Conservation (phyloP, 2,888 invertebrate genomes). For the Dendrolimus houi region DNA sequence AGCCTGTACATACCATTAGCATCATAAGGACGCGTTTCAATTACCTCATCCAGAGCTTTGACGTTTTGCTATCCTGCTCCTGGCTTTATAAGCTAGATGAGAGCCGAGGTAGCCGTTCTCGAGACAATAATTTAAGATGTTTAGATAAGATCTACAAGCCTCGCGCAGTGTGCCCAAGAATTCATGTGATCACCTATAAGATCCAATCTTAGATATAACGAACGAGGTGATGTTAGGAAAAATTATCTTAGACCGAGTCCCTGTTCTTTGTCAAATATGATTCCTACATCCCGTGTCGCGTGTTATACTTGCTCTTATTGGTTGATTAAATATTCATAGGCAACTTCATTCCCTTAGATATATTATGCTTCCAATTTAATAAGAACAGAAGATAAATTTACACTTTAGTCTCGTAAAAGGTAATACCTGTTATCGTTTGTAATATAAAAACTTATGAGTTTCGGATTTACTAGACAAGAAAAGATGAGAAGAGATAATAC, state of each 20-base stretch:
- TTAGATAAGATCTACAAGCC: constrained; percentile 70
- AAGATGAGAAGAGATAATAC: no score
- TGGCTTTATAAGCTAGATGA: constrained; percentile 53
- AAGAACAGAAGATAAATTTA: neutral
- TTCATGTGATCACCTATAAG: constrained; percentile 68
- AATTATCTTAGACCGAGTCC: constrained; percentile 47
- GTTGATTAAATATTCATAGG: neutral
- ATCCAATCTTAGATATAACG: constrained; percentile 67
- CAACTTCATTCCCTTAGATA: neutral
- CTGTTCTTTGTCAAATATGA: constrained; percentile 56
- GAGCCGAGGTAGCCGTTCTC: constrained; percentile 50
- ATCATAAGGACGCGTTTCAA: constrained; percentile 6
- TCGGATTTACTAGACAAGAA: no score
- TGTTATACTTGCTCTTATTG: constrained; percentile 17
- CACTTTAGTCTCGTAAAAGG: no score
- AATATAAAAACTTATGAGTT: no score
- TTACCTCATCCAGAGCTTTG: constrained; percentile 40
- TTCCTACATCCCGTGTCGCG: constrained; percentile 26
- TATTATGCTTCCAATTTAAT: neutral
- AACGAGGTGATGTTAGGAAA: constrained; percentile 63
- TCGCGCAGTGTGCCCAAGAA: constrained; percentile 63
- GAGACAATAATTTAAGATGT: constrained; percentile 73
- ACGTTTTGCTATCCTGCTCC: constrained; percentile 32
- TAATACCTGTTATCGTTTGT: no score
- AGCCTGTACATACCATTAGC: neutral